These are phyloP conservation scores for Podilymbus podiceps DNA, from an alignment of 2,113 vertebrate genomes.

Conservation along the genomic window DNA sequence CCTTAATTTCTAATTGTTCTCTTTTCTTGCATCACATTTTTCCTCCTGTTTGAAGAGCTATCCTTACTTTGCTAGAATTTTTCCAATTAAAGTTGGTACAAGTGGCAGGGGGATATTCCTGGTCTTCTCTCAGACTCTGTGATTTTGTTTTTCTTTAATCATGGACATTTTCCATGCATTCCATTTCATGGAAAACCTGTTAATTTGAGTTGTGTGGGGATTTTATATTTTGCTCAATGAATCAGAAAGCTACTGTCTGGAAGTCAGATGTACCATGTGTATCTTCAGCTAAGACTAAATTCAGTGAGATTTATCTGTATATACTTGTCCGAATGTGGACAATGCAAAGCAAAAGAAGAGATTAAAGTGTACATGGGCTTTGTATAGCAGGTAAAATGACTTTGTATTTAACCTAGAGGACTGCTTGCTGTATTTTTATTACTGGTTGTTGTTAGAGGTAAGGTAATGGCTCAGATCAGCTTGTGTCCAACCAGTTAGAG, in stretches of 20 bases:
- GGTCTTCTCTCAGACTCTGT: not conserved
- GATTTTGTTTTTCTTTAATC: not conserved
- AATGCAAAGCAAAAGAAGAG: not conserved
- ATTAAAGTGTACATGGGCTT: not conserved
- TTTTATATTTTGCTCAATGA: not conserved
- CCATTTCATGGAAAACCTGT: not conserved
- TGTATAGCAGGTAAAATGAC: not conserved
- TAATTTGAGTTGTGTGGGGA: not conserved
- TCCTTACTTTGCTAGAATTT: not conserved
- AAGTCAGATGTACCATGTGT: not conserved
- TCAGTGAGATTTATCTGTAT: not conserved
- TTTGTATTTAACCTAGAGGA: not conserved
- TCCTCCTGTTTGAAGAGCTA: not conserved
- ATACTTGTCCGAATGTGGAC: not conserved
- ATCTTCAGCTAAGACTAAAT: not conserved
- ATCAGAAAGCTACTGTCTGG: not conserved
- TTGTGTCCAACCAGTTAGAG: not conserved
- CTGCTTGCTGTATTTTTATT: not conserved
- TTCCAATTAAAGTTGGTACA: not conserved
- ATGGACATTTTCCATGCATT: not conserved
- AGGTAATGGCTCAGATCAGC: not conserved
- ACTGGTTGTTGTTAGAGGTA: not conserved
- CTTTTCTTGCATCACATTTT: not conserved
- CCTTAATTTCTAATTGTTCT: not conserved
- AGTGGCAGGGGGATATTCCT: not conserved